phyloP scores from a whole-genome alignment of 2,113 vertebrate species.

The Argyrosomus japonicus region DNA sequence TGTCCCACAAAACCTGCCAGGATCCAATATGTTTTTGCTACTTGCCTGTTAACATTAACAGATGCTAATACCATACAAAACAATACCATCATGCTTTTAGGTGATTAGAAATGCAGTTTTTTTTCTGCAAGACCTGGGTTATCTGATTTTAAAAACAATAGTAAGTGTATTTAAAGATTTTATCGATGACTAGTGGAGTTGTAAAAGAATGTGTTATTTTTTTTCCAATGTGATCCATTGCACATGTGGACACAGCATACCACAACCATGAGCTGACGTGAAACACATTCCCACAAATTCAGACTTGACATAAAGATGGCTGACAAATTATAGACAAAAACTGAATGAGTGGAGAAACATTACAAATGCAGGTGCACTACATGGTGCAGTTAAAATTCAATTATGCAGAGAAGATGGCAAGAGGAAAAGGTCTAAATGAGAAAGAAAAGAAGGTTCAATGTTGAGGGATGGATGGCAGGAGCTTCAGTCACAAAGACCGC shows the following conservation, averaged over 20 bases:
- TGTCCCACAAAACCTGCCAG: background rate
- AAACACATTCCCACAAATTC: background rate
- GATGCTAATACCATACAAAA: background rate
- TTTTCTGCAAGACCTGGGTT: background rate
- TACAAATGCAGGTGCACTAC: too few species aligned
- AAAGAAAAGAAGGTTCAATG: too few species aligned
- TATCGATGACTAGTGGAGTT: background rate
- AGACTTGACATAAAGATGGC: too few species aligned
- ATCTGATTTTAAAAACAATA: background rate
- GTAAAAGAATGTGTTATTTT: background rate
- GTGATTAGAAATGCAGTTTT: background rate
- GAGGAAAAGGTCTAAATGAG: too few species aligned
- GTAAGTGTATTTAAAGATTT: background rate
- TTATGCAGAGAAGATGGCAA: too few species aligned
- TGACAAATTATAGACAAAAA: too few species aligned
- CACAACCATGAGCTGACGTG: too few species aligned
- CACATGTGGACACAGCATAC: background rate
- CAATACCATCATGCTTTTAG: background rate
- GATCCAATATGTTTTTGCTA: background rate
- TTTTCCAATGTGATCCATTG: background rate
- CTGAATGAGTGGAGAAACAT: too few species aligned
- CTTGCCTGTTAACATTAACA: background rate
- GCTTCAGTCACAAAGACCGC: too few species aligned
- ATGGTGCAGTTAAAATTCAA: too few species aligned
- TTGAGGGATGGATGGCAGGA: too few species aligned